Evolutionary conservation across 2,888 invertebrate species (phyloP), one percentile per base, ranked within the genome.

Genomic region (Idaea straminata): DNA sequence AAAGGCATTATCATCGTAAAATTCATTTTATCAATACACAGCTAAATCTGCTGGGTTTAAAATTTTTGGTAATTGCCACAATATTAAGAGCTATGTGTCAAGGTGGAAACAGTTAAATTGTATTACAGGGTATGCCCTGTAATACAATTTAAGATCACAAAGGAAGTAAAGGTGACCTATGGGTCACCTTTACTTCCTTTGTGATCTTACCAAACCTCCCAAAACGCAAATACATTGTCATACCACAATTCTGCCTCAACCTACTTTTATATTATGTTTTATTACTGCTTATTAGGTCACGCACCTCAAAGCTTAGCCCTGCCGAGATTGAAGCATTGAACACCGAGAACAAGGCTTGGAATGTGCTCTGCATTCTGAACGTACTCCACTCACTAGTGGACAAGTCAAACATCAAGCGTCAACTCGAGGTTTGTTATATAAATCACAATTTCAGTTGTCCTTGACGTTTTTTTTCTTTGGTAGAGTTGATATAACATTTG

Each of bases 361-460:
- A 99, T 92, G 98, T 99, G 57, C 95, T 99, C 64, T 98, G 98
- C 84, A 98, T 99, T 61, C 94, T 99, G 67, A 99, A 99, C 91
- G 99, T 99, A 38, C 93, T 99, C 62, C 99, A 99, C 88, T 99
- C 99, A 0, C 93, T 99, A 68, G 98, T 99, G 16, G 99, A 99
- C 78, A 99, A 99, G 87, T 99, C 99, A 13, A 99, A 99, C 86
- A 99, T 99, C 79, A 99, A 99, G 86, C 96, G 97, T 72, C 99
- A 99, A 86, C 94, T 99, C 78, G 98, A 98, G 93, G 98, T 98
- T 79, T 71, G 69, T 38, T 10, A 64, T 59, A 57, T 60, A 5
- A 25, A 15, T 13, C 36, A 57, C 25, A 25, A 25, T 34, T 15
- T 57, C 13, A 25, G 16, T 57, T 4, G 3, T 57, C 16, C 15